Base-by-base conservation (phyloP, 2,797 vertebrate species). In the Lagorchestes hirsutus region DNA sequence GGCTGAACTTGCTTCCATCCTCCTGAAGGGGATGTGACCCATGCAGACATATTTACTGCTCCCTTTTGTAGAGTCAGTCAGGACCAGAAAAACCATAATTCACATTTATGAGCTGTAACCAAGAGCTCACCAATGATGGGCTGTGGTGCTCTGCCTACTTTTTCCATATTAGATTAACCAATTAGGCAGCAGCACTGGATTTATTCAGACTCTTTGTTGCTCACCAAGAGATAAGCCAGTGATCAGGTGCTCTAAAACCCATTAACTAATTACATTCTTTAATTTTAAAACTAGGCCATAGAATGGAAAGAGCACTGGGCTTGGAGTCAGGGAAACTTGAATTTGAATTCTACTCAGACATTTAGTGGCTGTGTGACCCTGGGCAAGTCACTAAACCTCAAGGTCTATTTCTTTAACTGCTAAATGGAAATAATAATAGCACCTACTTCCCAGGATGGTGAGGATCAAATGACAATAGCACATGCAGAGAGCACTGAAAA, bases 401-500 rank as follows among this genome's bases (percentile, higher is more conserved):
- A 14, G 55, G 87, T 56, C 4, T 2, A 91, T 4, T 34, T 95
- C 29, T 46, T 52, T 10, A n/a, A n/a, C 50, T 82, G 12, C 46
- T 82, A 91, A 62, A 50, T 22, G 29, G 59, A 29, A 54, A 90
- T 29, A 92, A 46, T 27, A 14, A 54, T n/a, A 56, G 5, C 62
- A 58, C 50, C 28, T 31, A 22, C 28, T n/a, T 91, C 28, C 5
- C 12, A 40, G 28, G 5, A 0, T 29, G 22, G 28, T 3, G 34
- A 59, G 46, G 54, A 94, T 55, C 91, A 93, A 82, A 40, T 74
- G 62, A 50, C 27, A 74, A 6, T 18, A 87, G 56, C 11, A n/a
- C 0, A 56, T 0, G 12, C 6, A 0, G 55, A 59, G n/a, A 50
- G 29, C 16, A 11, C 50, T 14, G 67, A 1, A 40, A 58, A 14